A percentile compares a stretch with the other conserved stretches of the same genome.
These are phyloP conservation scores for Plusia festucae DNA, from an alignment of 2,888 invertebrate species.

Conservation along the genomic window DNA sequence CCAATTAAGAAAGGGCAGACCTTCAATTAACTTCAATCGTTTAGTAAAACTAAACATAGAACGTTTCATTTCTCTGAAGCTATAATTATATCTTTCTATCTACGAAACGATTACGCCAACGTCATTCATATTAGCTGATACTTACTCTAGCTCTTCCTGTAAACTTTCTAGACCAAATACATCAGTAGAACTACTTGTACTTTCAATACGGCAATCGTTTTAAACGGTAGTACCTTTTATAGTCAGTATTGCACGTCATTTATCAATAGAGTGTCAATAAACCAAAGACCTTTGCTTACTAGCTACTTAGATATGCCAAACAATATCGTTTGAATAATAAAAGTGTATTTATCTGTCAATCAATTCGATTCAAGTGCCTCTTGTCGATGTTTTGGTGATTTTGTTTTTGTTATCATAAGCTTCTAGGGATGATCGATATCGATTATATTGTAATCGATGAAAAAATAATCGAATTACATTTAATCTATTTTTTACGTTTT, in stretches of 20 bases:
- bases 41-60: background rate
- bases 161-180: background rate
- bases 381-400: slow-evolving; percentile 31
- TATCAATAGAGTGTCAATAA: slow-evolving; percentile 46
- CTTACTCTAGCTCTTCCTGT: background rate
- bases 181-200: background rate
- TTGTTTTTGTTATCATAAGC: slow-evolving; percentile 15
- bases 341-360: slow-evolving; percentile 69
- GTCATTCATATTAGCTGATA: background rate
- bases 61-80: background rate
- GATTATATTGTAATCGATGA: background rate
- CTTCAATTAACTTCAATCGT: background rate
- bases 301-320: slow-evolving; percentile 55
- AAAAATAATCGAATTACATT: background rate
- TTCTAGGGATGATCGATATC: background rate
- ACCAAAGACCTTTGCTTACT: slow-evolving; percentile 46
- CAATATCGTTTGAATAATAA: slow-evolving; percentile 60
- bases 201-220: background rate
- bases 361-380: slow-evolving; percentile 45
- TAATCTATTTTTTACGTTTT: background rate
- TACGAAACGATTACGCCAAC: slow-evolving; percentile 5
- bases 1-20: background rate
- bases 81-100: slow-evolving; percentile 4
- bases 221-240: slow-evolving; percentile 25
- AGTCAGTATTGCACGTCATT: slow-evolving; percentile 28